Evolutionary conservation across 1,140 invertebrate genomes (phyloP).

Genomic region (Pseudomyrmex concolor): DNA sequence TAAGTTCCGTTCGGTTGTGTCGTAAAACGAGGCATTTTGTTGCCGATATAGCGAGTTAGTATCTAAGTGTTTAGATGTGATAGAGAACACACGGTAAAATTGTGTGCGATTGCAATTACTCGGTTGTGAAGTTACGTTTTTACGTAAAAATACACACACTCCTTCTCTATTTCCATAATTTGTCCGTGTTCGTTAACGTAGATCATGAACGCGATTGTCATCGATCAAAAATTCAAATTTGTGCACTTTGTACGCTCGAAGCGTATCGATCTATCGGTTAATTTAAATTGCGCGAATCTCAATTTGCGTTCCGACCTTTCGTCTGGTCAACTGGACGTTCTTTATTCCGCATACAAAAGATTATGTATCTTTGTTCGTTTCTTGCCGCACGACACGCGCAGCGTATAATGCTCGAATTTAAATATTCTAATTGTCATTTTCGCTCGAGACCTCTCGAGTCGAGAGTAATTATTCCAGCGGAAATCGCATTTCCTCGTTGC

Average conservation of each 20-base stretch:
- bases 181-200: background rate
- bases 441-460: background rate
- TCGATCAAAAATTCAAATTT: background rate
- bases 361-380: slow-evolving; percentile 23
- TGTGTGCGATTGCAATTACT: background rate
- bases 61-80: background rate
- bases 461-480: background rate
- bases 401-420: background rate
- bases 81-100: background rate
- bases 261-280: background rate
- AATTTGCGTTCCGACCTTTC: background rate
- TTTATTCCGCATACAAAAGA: slow-evolving; percentile 21
- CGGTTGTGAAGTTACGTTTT: slow-evolving; percentile 18
- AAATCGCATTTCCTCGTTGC: slow-evolving; percentile 14
- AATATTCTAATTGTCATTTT: slow-evolving; percentile 22
- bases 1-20: slow-evolving; percentile 29
- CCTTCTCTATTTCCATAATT: background rate
- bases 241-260: background rate
- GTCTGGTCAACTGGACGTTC: background rate
- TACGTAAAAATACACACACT: background rate
- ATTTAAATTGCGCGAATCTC: slow-evolving; percentile 17
- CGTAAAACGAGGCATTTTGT: slow-evolving; percentile 5
- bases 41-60: slow-evolving; percentile 1
- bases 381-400: background rate
- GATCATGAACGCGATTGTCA: background rate